Conservation (phyloP, 2,888 invertebrate species). For the Aricia artaxerxes region DNA sequence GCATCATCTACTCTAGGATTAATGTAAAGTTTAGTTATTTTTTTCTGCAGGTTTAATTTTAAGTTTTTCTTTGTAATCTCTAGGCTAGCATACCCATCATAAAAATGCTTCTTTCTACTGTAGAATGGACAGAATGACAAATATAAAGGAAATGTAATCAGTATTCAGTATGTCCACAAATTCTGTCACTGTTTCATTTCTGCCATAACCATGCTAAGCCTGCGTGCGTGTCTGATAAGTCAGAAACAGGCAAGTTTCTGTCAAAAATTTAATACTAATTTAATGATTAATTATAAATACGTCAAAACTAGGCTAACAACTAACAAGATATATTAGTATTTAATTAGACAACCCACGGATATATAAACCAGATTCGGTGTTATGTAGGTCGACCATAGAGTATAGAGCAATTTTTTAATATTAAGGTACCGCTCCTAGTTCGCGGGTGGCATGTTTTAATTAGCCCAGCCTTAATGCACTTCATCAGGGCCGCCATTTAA, state of each 20-base stretch:
- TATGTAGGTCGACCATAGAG: constrained; percentile 14
- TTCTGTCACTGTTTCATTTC: too few species aligned
- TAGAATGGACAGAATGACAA: too few species aligned
- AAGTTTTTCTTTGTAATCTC: too few species aligned
- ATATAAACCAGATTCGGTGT: constrained; percentile 13
- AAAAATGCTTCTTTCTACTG: background rate
- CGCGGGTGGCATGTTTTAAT: constrained; percentile 10
- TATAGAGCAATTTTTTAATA: constrained; percentile 11
- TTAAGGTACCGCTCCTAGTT: background rate
- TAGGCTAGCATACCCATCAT: background rate
- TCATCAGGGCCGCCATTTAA: background rate
- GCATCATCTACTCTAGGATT: background rate
- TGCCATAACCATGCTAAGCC: too few species aligned
- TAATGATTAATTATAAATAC: background rate
- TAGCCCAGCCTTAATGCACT: background rate
- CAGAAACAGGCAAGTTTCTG: background rate
- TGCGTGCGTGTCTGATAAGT: background rate
- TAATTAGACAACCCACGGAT: constrained; percentile 23
- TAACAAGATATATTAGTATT: constrained; percentile 12
- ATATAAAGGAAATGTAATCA: too few species aligned
- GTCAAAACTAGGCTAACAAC: background rate
- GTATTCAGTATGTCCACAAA: too few species aligned
- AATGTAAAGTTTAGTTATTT: too few species aligned
- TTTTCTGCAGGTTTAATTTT: too few species aligned
- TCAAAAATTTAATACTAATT: background rate